phyloP scores from a whole-genome alignment of 2,888 invertebrate species.

The Halictus ligatus region DNA sequence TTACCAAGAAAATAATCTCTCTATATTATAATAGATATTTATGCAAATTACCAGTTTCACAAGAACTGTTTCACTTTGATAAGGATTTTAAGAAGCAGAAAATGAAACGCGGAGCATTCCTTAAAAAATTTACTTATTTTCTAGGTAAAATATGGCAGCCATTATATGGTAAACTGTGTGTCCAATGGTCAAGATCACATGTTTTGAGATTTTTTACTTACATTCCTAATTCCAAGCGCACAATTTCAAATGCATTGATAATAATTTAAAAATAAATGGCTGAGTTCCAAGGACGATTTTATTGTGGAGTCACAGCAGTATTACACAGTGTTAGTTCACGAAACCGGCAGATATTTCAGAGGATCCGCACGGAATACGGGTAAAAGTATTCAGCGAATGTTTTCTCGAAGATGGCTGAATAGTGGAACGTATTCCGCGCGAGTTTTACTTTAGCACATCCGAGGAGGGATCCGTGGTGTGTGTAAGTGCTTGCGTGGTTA shows the following conservation, averaged over 20 bases:
- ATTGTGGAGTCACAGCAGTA: neutral
- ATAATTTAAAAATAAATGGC: neutral
- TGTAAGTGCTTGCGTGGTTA: slow-evolving; percentile 74
- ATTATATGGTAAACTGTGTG: too few species aligned
- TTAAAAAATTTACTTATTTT: neutral
- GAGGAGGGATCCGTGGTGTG: slow-evolving; percentile 67
- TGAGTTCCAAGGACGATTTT: neutral
- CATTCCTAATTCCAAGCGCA: neutral
- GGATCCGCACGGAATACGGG: slow-evolving; percentile 32
- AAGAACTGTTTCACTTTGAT: neutral
- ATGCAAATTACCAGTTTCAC: neutral
- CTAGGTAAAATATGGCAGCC: too few species aligned
- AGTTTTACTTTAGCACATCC: slow-evolving; percentile 61
- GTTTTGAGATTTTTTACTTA: neutral
- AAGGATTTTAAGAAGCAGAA: neutral
- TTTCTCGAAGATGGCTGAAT: slow-evolving; percentile 42
- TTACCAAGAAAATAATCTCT: neutral
- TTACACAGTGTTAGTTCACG: neutral
- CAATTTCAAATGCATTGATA: neutral
- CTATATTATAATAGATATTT: neutral
- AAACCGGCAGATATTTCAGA: slow-evolving; percentile 25
- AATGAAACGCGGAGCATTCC: neutral
- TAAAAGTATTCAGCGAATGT: slow-evolving; percentile 48
- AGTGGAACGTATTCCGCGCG: slow-evolving; percentile 48
- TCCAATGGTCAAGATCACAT: too few species aligned